These are phyloP conservation scores for Crotalus viridis DNA, from an alignment of 2,113 vertebrate genomes.

Conservation along the genomic window DNA sequence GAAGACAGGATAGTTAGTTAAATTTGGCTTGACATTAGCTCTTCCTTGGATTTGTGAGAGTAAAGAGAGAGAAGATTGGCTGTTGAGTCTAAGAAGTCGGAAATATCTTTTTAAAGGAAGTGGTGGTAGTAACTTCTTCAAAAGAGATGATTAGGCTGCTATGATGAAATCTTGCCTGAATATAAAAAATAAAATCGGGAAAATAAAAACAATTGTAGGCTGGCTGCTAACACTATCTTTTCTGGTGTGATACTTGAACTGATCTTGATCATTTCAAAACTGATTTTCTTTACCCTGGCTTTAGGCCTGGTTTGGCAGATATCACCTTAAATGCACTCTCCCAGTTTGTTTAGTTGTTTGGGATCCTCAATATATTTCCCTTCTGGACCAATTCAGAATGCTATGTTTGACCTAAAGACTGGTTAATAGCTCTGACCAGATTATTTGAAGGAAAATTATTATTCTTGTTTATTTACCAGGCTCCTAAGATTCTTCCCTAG, in stretches of 20 bases:
- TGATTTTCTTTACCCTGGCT: neutral
- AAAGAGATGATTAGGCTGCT: neutral
- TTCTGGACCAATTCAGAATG: neutral
- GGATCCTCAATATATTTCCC: neutral
- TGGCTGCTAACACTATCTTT: neutral
- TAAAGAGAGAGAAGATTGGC: neutral
- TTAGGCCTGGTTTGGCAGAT: neutral
- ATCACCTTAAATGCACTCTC: neutral
- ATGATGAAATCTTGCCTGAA: neutral
- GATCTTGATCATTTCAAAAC: neutral
- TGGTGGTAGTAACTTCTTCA: neutral
- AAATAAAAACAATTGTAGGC: neutral
- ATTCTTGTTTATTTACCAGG: neutral
- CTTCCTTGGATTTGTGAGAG: neutral
- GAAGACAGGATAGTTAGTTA: neutral
- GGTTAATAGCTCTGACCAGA: neutral
- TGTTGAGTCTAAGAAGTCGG: neutral
- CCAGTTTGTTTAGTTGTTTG: neutral
- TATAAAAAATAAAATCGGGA: no score
- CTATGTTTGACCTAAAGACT: neutral
- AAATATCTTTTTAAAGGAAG: neutral
- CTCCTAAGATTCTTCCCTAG: neutral
- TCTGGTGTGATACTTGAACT: neutral
- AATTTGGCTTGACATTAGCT: neutral
- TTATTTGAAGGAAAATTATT: neutral